Evolutionary conservation across 2,797 vertebrate genomes (phyloP).

Genomic region (Sebastes baramenuke): DNA sequence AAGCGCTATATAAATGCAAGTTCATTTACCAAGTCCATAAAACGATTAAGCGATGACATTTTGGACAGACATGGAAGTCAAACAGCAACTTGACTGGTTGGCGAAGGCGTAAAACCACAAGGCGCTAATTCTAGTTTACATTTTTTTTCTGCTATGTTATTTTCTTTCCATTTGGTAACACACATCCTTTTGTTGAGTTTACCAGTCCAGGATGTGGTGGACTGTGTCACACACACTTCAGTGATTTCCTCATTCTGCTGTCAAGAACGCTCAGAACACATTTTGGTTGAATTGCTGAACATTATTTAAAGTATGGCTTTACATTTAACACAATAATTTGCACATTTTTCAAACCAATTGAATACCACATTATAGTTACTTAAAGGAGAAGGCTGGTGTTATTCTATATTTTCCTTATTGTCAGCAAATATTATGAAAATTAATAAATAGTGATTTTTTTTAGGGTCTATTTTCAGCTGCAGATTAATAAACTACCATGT

Average conservation of each 20-base stretch:
- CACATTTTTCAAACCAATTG: too few relatives aligned
- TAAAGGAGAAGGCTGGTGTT: background rate
- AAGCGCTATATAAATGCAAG: too few relatives aligned
- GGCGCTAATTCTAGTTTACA: too few relatives aligned
- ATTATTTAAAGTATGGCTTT: background rate
- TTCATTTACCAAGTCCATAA: too few relatives aligned
- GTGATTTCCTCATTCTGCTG: too few relatives aligned
- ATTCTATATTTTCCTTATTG: background rate
- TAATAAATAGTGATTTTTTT: background rate
- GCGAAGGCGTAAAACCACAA: too few relatives aligned
- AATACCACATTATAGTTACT: accelerated
- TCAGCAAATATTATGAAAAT: background rate
- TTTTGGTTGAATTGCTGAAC: background rate
- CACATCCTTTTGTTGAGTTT: background rate
- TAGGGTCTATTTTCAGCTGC: background rate
- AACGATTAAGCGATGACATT: too few relatives aligned
- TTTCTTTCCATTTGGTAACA: background rate
- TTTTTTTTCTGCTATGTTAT: too few relatives aligned
- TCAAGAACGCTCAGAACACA: background rate
- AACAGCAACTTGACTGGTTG: too few relatives aligned
- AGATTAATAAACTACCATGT: background rate
- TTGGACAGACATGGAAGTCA: too few relatives aligned
- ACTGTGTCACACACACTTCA: too few relatives aligned
- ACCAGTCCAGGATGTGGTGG: background rate
- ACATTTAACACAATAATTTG: background rate